A percentile compares a stretch with the other conserved stretches of the same genome.
phyloP scores from a whole-genome alignment of 2,113 vertebrate species.

The Gadus chalcogrammus region DNA sequence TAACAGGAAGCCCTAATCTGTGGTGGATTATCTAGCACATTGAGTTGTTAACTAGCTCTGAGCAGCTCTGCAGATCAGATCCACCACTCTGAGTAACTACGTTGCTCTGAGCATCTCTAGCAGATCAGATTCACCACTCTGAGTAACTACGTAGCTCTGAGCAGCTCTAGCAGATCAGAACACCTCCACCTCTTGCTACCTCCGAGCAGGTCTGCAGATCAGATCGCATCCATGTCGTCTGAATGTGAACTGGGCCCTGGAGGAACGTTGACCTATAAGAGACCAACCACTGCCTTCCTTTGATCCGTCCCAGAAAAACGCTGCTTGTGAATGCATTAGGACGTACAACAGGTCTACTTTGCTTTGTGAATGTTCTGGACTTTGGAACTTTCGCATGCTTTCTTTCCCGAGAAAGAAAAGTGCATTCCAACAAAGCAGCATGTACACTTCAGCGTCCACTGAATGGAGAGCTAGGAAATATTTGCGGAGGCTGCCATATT shows the following conservation, averaged over 20 bases:
- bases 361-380: slow-evolving; percentile 2
- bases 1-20: not conserved
- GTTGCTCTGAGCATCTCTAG: slow-evolving; percentile 39
- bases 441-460: slow-evolving; percentile 19
- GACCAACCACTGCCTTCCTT: slow-evolving; percentile 51
- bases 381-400: not conserved
- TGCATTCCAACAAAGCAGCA: no score
- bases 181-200: slow-evolving; percentile 62
- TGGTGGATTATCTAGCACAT: not conserved
- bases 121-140: slow-evolving; percentile 1
- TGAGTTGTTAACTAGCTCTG: slow-evolving; percentile 53
- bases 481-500: slow-evolving; percentile 35
- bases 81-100: slow-evolving; percentile 52
- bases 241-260: slow-evolving; percentile 60
- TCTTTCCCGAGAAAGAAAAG: slow-evolving; percentile 9
- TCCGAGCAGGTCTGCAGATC: slow-evolving; percentile 36
- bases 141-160: no score
- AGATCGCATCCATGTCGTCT: slow-evolving; percentile 61
- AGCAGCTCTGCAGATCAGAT: slow-evolving; percentile 34
- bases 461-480: slow-evolving; percentile 38
- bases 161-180: slow-evolving; percentile 28
- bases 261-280: slow-evolving; percentile 71
- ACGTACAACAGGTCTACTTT: not conserved
- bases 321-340: slow-evolving; percentile 53
- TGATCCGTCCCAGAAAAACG: slow-evolving; percentile 64